phyloP scores from a whole-genome alignment of 2,113 vertebrate species.

The Brachypodius melanocephalos region DNA sequence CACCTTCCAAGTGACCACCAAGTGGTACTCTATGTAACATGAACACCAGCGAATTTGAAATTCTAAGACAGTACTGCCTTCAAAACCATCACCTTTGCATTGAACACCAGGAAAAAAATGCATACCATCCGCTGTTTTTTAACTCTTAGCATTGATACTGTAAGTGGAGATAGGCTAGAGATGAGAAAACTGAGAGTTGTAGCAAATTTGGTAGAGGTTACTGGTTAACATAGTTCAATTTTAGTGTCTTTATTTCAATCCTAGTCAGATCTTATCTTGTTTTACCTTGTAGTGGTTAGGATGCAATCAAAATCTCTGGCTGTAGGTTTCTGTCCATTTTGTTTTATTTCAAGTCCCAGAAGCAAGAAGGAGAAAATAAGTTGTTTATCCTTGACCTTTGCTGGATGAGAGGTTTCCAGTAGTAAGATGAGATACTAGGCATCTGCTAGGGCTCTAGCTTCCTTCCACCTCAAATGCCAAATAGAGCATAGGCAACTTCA shows the following conservation, averaged over 20 bases:
- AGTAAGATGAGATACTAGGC: neutral
- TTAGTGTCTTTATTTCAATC: constrained; percentile 2
- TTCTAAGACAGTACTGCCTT: constrained; percentile 71
- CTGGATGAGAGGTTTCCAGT: neutral
- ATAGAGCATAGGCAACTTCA: neutral
- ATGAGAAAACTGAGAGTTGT: neutral
- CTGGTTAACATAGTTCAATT: neutral
- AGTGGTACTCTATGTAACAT: constrained; percentile 71
- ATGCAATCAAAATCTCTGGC: neutral
- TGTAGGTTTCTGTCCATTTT: neutral
- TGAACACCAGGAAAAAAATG: constrained; percentile 37
- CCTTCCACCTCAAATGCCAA: neutral
- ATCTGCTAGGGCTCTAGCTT: neutral
- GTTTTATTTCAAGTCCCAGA: neutral
- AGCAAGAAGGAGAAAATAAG: neutral
- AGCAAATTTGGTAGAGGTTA: neutral
- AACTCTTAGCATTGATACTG: neutral
- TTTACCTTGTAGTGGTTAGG: neutral
- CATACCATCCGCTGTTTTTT: constrained; percentile 24
- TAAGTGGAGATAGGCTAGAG: constrained; percentile 5
- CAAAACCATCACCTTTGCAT: constrained; percentile 65
- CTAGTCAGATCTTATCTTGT: neutral
- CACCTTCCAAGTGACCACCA: constrained; percentile 76
- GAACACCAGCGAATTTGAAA: constrained; percentile 83
- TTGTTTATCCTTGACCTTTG: neutral